Base-by-base conservation (phyloP, 2,797 vertebrate species). In the Pipistrellus nathusii region DNA sequence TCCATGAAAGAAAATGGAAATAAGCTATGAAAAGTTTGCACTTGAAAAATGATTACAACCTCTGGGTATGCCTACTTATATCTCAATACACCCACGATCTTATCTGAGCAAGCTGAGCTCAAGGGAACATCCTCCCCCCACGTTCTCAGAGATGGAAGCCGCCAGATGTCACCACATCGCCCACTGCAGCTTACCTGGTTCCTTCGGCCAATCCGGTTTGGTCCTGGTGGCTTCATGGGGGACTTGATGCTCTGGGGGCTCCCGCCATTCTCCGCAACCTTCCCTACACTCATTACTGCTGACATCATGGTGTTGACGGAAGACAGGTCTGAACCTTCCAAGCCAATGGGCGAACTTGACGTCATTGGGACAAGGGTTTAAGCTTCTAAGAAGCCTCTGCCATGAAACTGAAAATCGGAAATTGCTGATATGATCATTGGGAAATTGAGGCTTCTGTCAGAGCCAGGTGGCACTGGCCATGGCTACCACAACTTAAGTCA, bases 251-350 rank as follows among this genome's bases (percentile, higher is more conserved):
- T 98, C 81, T 97, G 98, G 96, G 98, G 96, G 94, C 78, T 98
- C 2, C 97, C 96, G 0, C 98, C 75, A 41, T 98, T 98, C 88
- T 99, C 99, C 1, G 99, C 98, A 17, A 99, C 98, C 88, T 98
- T 98, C 25, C 98, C 98, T 96, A 98, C 98, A 5, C 97, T 99
- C 99, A 99, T 99, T 94, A 99, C 99, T 0, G 99, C 98, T 89
- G 99, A 99, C 99, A 99, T 99, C 99, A 99, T 99, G 97, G 98
- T 99, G 30, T 99, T 99, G 96, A 99, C 99, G 97, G 99, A 99
- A 94, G 99, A 99, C 96, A 99, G 97, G 97, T 99, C 99, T 51
- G 98, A 98, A 71, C 98, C 98, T 95, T 99, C 98, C 92, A 98
- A 97, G 96, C 98, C 98, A 97, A 75, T 87, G 5, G 97, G 97